A percentile compares a stretch with the other conserved stretches of the same genome.
Conservation (phyloP, 2,888 invertebrate genomes). For the Napeogenes inachia region DNA sequence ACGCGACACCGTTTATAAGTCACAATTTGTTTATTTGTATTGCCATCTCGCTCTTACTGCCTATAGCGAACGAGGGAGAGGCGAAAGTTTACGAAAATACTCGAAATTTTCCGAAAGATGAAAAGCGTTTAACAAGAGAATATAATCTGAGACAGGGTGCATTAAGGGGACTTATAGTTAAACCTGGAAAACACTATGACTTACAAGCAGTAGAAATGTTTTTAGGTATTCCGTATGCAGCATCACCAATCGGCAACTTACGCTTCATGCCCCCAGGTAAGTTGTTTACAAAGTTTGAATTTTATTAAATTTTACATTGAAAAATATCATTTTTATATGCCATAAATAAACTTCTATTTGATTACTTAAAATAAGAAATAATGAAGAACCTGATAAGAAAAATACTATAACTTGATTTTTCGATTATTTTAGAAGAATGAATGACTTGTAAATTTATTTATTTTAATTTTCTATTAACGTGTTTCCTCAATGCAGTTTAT, state of each 20-base stretch:
- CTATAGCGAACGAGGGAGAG: slow-evolving; percentile 65
- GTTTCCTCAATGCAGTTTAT: too few species aligned
- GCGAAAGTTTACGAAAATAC: slow-evolving; percentile 57
- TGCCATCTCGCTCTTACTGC: slow-evolving; percentile 65
- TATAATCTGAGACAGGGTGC: slow-evolving; percentile 82
- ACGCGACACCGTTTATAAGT: slow-evolving; percentile 67
- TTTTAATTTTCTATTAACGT: too few species aligned
- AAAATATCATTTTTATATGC: too few species aligned
- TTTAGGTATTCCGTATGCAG: slow-evolving; percentile 89
- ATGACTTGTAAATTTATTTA: too few species aligned
- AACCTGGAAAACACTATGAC: slow-evolving; percentile 79
- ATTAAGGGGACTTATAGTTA: slow-evolving; percentile 81
- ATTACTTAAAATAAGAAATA: too few species aligned
- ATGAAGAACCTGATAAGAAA: too few species aligned
- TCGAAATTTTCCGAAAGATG: slow-evolving; percentile 53
- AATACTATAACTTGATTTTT: too few species aligned
- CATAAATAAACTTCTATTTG: too few species aligned
- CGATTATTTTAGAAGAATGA: too few species aligned
- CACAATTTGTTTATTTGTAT: slow-evolving; percentile 73
- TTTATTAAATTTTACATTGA: too few species aligned
- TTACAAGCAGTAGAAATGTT: slow-evolving; percentile 84
- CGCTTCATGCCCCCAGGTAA: slow-evolving; percentile 91
- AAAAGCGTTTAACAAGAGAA: slow-evolving; percentile 75
- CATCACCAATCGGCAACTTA: slow-evolving; percentile 83
- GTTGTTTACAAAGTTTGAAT: background rate